These are phyloP conservation scores for Perodicticus potto DNA, from an alignment of 2,797 vertebrate genomes.

Conservation along the genomic window DNA sequence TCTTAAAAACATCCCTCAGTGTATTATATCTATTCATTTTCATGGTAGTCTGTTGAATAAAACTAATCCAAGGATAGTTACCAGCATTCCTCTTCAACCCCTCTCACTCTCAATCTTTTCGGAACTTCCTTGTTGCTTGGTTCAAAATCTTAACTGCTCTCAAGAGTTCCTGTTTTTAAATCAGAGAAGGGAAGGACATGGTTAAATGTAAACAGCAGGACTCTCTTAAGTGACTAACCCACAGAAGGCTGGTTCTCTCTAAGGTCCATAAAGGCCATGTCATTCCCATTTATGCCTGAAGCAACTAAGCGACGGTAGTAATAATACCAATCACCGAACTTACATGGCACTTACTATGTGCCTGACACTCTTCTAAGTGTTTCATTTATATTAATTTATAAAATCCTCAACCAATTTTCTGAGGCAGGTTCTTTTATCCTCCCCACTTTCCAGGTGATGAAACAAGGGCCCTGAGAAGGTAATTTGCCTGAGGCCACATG, in stretches of 20 bases:
- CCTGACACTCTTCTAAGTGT: neutral
- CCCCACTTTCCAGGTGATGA: neutral
- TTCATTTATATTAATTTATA: neutral
- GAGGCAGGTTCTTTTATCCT: neutral
- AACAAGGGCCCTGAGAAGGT: neutral
- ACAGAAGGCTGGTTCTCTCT: neutral
- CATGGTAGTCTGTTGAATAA: neutral
- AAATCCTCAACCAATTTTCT: neutral
- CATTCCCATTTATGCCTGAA: neutral
- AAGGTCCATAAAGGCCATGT: neutral
- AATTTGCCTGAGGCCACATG: neutral
- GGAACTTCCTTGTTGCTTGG: constrained; percentile 24
- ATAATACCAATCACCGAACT: neutral
- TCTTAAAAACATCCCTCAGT: neutral
- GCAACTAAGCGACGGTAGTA: neutral
- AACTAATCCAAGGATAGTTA: neutral
- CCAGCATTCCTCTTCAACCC: neutral
- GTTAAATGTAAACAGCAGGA: neutral
- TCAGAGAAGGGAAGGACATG: neutral
- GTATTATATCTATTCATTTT: neutral
- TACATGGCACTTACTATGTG: neutral
- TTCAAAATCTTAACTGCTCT: constrained; percentile 35
- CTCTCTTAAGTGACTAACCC: neutral
- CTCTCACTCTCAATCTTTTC: neutral
- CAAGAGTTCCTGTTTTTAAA: constrained; percentile 22